Evolutionary conservation across 2,797 vertebrate genomes (phyloP), one percentile per base, ranked within the genome.

Genomic region (Clarias platycephalus): DNA sequence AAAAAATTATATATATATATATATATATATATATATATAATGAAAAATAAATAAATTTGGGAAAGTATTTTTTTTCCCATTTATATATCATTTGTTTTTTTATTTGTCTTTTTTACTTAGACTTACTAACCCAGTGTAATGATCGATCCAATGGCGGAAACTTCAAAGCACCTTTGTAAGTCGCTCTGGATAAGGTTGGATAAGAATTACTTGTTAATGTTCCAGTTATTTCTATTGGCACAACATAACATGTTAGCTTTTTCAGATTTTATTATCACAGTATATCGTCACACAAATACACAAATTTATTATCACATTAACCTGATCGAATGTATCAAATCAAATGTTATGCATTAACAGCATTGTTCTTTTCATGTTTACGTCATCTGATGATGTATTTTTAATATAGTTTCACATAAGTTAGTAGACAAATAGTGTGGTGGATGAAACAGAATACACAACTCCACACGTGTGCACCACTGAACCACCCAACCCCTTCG

Each of bases 391-490:
- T n/a, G 5, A 44, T 79, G 44, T 60, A 18, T 71, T 64, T 64
- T 44, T 2, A 63, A 24, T 13, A 44, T 15, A 63, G 37, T n/a
- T 26, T 63, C 60, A 49, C 75, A 77, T 24, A 34, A 76, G 20
- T 76, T 76, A 9, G 55, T 28, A 8, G 44, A 10, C 44, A 44
- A 9, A 12, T 28, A 18, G 64, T 53, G 8, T 44, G 22, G 4
- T 80, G 62, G 37, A 80, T 66, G 77, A 64, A 80, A 66, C 60
- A 64, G 77, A 79, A 64, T 64, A 63, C 34, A 53, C n/a, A 49
- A 9, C 77, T 9, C 18, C 77, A 64, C n/a, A 63, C 2, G 5
- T 8, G n/a, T 49, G 60, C n/a, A 28, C 8, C 9, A 44, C 44
- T 44, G 44, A 44, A 44, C 24, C 8, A 4, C 40, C 60, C 8